A percentile compares a stretch with the other conserved stretches of the same genome.
phyloP scores from a whole-genome alignment of 2,113 vertebrate species.

The Haplotaxodon microlepis region DNA sequence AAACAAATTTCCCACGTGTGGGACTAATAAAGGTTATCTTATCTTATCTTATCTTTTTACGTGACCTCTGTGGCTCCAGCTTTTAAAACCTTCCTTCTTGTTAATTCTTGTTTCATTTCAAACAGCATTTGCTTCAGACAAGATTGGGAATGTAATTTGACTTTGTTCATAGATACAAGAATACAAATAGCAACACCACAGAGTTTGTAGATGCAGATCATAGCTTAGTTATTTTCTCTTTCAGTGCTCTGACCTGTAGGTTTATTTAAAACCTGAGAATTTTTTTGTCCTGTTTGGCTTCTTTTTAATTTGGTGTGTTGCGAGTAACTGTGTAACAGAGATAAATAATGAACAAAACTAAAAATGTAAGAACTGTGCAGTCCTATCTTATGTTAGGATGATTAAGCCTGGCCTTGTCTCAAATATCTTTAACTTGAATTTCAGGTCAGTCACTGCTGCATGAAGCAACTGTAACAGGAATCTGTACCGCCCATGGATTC shows the following conservation, averaged over 20 bases:
- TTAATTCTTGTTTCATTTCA: not conserved
- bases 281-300: not conserved
- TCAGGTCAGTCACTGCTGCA: not conserved
- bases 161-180: not conserved
- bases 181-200: not conserved
- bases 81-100: not conserved
- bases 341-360: not conserved
- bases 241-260: not conserved
- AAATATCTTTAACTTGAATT: not conserved
- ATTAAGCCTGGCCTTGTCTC: fast-evolving
- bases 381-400: not conserved
- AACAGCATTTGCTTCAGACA: not conserved
- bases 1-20: too few species aligned
- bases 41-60: not conserved
- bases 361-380: not conserved
- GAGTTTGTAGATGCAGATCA: not conserved
- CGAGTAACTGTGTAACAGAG: not conserved
- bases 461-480: not conserved
- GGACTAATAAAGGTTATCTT: too few species aligned
- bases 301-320: not conserved
- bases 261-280: not conserved
- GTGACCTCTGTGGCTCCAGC: not conserved
- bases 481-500: not conserved
- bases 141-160: not conserved
- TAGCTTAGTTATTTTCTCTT: not conserved